These are phyloP conservation scores for Passer montanus DNA, from an alignment of 2,113 vertebrate species.

Conservation along the genomic window DNA sequence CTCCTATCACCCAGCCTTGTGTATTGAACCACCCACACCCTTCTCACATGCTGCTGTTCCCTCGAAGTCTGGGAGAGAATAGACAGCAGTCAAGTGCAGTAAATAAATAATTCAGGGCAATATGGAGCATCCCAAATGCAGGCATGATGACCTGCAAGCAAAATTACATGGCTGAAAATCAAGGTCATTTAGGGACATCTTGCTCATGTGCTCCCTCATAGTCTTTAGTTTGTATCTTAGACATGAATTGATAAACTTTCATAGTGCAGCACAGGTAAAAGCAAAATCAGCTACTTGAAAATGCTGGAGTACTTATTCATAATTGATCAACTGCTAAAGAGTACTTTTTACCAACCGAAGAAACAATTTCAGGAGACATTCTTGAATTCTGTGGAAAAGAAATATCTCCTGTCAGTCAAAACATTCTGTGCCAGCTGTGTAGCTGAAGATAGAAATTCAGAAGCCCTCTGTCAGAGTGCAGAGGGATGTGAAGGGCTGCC, in stretches of 20 bases:
- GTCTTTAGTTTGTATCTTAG: neutral
- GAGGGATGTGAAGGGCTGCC: neutral
- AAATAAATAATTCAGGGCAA: neutral
- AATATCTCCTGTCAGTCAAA: neutral
- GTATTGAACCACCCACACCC: neutral
- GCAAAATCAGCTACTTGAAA: neutral
- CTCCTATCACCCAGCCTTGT: neutral
- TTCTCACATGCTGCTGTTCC: neutral
- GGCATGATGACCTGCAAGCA: neutral
- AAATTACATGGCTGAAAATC: neutral
- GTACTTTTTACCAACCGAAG: neutral
- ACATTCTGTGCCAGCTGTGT: neutral
- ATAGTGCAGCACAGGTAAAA: neutral
- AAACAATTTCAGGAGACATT: neutral
- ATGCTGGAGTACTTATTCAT: neutral
- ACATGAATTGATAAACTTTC: neutral
- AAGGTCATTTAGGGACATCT: neutral
- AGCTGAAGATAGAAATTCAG: neutral
- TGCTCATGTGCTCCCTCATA: fast-evolving
- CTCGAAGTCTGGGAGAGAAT: neutral
- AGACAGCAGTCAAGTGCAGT: neutral
- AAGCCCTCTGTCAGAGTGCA: neutral
- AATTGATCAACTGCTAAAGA: neutral
- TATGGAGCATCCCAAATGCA: neutral
- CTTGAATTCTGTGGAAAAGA: neutral